phyloP scores from a whole-genome alignment of 2,797 vertebrate genomes.

The Steatocranus sp. region DNA sequence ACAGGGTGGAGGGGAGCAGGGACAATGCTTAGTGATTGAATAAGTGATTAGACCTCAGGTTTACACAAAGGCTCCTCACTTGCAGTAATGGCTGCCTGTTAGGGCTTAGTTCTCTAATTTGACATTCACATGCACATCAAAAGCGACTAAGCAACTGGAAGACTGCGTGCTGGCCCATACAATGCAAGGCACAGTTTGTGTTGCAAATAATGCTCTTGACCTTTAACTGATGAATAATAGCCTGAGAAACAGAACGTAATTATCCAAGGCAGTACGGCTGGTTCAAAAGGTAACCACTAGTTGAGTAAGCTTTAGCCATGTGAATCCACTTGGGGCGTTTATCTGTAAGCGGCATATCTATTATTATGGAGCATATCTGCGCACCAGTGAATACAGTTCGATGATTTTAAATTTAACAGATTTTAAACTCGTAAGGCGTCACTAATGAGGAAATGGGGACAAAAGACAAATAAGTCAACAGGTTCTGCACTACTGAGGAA shows the following conservation, averaged over 20 bases:
- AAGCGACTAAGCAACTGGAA: constrained; percentile 40
- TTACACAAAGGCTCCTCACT: constrained; percentile 53
- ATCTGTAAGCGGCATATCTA: constrained; percentile 42
- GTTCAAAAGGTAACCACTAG: constrained; percentile 59
- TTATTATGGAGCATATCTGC: constrained; percentile 8
- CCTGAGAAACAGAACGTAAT: constrained; percentile 46
- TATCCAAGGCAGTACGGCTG: constrained; percentile 42
- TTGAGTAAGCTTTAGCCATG: constrained; percentile 39
- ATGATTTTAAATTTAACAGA: constrained; percentile 24
- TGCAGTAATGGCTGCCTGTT: constrained; percentile 52
- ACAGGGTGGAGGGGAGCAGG: constrained; percentile 17
- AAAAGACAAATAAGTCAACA: constrained; percentile 29
- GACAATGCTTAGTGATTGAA: constrained; percentile 65
- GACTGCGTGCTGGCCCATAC: constrained; percentile 14
- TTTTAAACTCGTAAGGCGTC: constrained; percentile 31
- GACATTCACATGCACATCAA: constrained; percentile 65
- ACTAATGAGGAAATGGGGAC: constrained; percentile 46
- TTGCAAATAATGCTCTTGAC: constrained; percentile 62
- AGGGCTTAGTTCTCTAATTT: constrained; percentile 51
- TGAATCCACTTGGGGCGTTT: constrained; percentile 31
- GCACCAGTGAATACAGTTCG: not conserved
- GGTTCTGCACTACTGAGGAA: not conserved
- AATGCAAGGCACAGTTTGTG: constrained; percentile 40
- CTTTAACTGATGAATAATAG: constrained; percentile 65
- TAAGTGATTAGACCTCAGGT: constrained; percentile 68